Conservation (phyloP, 2,888 invertebrate genomes). For the Priocnemis perturbator region DNA sequence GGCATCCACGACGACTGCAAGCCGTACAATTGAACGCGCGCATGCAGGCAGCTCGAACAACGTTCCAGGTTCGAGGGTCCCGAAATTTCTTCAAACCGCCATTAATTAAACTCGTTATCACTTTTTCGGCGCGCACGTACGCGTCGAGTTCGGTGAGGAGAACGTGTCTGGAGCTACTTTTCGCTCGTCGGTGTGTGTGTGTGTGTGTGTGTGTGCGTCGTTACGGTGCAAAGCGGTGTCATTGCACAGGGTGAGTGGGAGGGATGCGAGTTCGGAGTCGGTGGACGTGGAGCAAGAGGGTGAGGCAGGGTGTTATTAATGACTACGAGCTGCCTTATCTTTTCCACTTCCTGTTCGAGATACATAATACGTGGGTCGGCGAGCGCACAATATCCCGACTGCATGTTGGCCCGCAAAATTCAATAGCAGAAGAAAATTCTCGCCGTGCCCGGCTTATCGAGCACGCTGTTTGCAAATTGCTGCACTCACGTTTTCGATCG, state of each 20-base stretch:
- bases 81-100: not conserved
- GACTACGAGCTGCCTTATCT: conserved; percentile 62
- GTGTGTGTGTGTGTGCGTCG: not conserved
- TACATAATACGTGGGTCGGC: conserved; percentile 57
- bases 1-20: not conserved
- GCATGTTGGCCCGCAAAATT: too few species aligned
- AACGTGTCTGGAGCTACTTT: too few species aligned
- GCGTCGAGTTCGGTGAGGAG: too few species aligned
- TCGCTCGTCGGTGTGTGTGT: too few species aligned
- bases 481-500: too few species aligned
- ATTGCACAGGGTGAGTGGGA: conserved; percentile 10
- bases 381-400: conserved; percentile 11
- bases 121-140: too few species aligned
- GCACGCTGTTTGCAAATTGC: too few species aligned
- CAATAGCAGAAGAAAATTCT: too few species aligned
- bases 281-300: conserved; percentile 8
- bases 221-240: conserved; percentile 2
- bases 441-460: too few species aligned
- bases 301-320: conserved; percentile 59
- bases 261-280: conserved; percentile 34
- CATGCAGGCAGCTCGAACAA: not conserved
- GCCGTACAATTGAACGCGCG: not conserved
- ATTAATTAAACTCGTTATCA: too few species aligned
- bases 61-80: not conserved
- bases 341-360: conserved; percentile 64